phyloP scores from a whole-genome alignment of 1,140 invertebrate species.

The Ostrea denselamellosa region DNA sequence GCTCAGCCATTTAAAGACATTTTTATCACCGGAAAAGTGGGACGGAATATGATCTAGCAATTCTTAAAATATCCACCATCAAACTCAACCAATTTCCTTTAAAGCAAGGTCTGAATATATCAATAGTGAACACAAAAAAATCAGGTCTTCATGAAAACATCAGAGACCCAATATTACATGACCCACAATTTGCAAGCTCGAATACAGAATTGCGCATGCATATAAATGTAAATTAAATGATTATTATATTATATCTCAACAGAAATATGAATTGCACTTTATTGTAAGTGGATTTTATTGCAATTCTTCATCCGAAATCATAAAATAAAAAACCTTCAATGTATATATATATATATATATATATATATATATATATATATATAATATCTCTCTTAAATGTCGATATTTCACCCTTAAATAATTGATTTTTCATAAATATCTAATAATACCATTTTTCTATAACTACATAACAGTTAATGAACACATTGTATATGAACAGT shows the following conservation, averaged over 20 bases:
- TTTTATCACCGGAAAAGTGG: background rate
- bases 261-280: too few relatives aligned
- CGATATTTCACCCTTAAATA: background rate
- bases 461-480: conserved; percentile 3
- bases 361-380: too few relatives aligned
- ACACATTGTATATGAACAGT: background rate
- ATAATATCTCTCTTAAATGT: background rate
- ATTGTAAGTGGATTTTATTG: too few relatives aligned
- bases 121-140: background rate
- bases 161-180: background rate
- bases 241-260: too few relatives aligned
- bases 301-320: too few relatives aligned
- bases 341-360: too few relatives aligned
- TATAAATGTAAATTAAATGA: background rate
- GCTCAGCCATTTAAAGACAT: background rate
- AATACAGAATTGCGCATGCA: background rate
- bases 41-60: background rate
- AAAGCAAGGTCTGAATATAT: background rate
- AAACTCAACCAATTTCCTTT: background rate
- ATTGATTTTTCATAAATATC: background rate
- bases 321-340: too few relatives aligned
- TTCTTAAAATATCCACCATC: background rate
- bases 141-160: background rate
- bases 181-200: background rate
- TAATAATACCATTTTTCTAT: background rate